phyloP scores from a whole-genome alignment of 1,140 invertebrate species.

The Leptinotarsa lineolata region DNA sequence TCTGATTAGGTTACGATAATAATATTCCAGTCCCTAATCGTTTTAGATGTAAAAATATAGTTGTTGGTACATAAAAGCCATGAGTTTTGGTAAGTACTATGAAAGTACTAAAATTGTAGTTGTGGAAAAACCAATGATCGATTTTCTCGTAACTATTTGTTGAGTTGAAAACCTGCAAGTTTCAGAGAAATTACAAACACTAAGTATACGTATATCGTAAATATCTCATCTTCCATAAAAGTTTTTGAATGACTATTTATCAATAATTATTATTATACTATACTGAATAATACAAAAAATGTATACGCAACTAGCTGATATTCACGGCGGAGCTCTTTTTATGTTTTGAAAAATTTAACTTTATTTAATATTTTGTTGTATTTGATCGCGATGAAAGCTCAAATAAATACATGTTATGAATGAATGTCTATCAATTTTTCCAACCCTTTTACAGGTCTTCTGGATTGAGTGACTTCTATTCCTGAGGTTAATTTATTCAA shows the following conservation, averaged over 20 bases:
- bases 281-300: slow-evolving; percentile 57
- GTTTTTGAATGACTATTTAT: slow-evolving; percentile 56
- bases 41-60: slow-evolving; percentile 36
- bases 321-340: slow-evolving; percentile 57
- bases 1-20: slow-evolving; percentile 21
- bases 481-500: no score
- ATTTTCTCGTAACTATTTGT: slow-evolving; percentile 27
- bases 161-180: slow-evolving; percentile 25
- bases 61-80: slow-evolving; percentile 39
- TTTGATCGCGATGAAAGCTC: slow-evolving; percentile 57
- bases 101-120: slow-evolving; percentile 40
- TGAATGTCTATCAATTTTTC: background rate
- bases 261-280: slow-evolving; percentile 54
- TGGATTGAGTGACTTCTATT: no score
- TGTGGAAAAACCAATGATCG: slow-evolving; percentile 28
- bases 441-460: background rate
- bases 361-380: slow-evolving; percentile 59
- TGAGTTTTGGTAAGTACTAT: slow-evolving; percentile 38
- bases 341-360: slow-evolving; percentile 54
- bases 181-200: slow-evolving; percentile 38
- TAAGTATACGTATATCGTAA: slow-evolving; percentile 58
- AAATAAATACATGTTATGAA: slow-evolving; percentile 59
- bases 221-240: slow-evolving; percentile 57
- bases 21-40: slow-evolving; percentile 26
- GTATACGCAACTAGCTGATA: slow-evolving; percentile 58